Evolutionary conservation across 2,888 invertebrate genomes (phyloP), one percentile per base, ranked within the genome.

Genomic region (Masnerella sp.): DNA sequence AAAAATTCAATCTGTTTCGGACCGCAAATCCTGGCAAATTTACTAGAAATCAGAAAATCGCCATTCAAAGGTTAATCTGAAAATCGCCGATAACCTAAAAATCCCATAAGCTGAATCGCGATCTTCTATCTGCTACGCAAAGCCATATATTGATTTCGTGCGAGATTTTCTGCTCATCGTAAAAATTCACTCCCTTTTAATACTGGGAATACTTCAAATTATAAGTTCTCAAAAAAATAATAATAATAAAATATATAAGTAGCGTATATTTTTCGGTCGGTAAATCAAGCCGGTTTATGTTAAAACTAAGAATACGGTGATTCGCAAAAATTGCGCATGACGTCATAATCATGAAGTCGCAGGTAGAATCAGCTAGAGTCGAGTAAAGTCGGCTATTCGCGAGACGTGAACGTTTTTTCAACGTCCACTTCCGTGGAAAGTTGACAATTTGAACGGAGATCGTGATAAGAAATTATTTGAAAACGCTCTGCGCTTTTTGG

Each of bases 31-130:
- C 42, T 25, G 17, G 32, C 11, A 43, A 72, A 47, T 72, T 72
- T 65, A 72, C 71, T 65, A 65, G 59, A 61, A 64, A 71, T 71
- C 58, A 65, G 59, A 71, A 71, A 71, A 65, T 71, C 43, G 51
- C 51, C 64, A 62, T 64, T 71, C 64, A 71, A 58, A 58, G 64
- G 70, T 70, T 56, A 56, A 70, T 70, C 51, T 56, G 34, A 17
- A 62, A 62, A 62, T 69, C 18, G 17, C 17, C 15, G 9, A 12
- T 25, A 42, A 22, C 42, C 45, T 59, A 59, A 59, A 52, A 45
- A 49, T 47, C 47, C 47, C 47, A 56, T 47, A 47, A 56, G 43
- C 22, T 30, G n/a, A 28, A 15, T 5, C 30, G 17, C 18, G 34
- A 28, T 51, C 59, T 38, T 61, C 45, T 59, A 68, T 68, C 59